Evolutionary conservation across 2,797 vertebrate genomes (phyloP), one percentile per base, ranked within the genome.

Genomic region (Cyprinella venusta): DNA sequence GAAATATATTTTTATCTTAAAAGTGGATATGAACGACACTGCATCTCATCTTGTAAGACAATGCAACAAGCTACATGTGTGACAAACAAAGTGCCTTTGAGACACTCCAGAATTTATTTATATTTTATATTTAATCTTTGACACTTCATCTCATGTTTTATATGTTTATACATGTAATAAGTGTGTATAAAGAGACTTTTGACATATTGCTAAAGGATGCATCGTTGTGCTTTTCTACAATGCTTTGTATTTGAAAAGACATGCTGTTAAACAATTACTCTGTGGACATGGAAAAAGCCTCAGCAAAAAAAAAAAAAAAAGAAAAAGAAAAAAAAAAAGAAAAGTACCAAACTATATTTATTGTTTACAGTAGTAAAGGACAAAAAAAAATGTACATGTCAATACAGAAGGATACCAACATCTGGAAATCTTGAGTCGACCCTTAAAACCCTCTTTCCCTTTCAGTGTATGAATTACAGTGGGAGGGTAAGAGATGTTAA

Each of bases 321-420:
- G 42, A 40, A 68, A 56, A 61, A 65, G 68, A n/a, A n/a, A n/a
- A n/a, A n/a, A n/a, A 92, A 93, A 95, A 93, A 94, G 12, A 48
- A 93, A 94, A 94, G 95, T 95, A 96, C 93, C 96, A 94, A 95
- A 94, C 95, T 95, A 96, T 95, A 95, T 97, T 96, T 96, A 96
- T 96, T 96, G 96, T 94, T 91, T 96, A 96, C 95, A 95, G 92
- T 95, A 96, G 95, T 95, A 95, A 96, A 96, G 95, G 94, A 95
- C 94, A 91, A 96, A 94, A 94, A 93, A 12, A 93, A 40, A 21
- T 92, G 93, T 96, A 97, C 95, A 96, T 96, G 96, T 92, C 89
- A 91, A 94, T 94, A 95, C 94, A 94, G 92, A 94, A 94, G 93
- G 94, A 92, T 67, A 93, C 93, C 90, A 93, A 93, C 90, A 82